A percentile compares a stretch with the other conserved stretches of the same genome.
Evolutionary conservation across 2,113 vertebrate genomes (phyloP).

Genomic region (Callipepla squamata): DNA sequence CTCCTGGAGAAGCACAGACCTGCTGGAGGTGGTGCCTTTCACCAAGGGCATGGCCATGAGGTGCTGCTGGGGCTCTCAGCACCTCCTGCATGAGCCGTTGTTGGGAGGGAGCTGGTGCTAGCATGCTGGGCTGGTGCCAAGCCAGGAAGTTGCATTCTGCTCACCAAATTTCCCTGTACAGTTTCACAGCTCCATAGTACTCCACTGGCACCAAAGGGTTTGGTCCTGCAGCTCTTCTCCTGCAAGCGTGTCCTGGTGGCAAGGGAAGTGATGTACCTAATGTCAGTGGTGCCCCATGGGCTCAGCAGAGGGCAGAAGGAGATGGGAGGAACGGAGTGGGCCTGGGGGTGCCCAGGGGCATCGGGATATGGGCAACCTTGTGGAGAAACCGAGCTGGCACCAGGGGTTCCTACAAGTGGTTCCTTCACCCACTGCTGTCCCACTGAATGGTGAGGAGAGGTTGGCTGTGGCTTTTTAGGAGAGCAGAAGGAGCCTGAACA

Average conservation of each 20-base stretch:
- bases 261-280: rapidly evolving
- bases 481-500: background rate
- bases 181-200: background rate
- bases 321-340: background rate
- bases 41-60: rapidly evolving
- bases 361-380: background rate
- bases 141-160: constrained; percentile 22
- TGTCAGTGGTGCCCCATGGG: background rate
- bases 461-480: background rate
- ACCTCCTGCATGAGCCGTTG: background rate
- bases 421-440: background rate
- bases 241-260: rapidly evolving
- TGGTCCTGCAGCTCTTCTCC: background rate
- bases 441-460: background rate
- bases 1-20: background rate
- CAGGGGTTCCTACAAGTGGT: background rate
- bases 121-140: background rate
- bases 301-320: background rate
- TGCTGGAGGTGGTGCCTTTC: background rate
- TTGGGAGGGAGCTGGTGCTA: background rate
- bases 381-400: background rate
- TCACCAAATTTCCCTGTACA: background rate
- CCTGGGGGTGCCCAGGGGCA: background rate
- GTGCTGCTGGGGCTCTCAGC: background rate
- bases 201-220: background rate